A percentile compares a stretch with the other conserved stretches of the same genome.
phyloP scores from a whole-genome alignment of 2,113 vertebrate species.

The Chionis minor region DNA sequence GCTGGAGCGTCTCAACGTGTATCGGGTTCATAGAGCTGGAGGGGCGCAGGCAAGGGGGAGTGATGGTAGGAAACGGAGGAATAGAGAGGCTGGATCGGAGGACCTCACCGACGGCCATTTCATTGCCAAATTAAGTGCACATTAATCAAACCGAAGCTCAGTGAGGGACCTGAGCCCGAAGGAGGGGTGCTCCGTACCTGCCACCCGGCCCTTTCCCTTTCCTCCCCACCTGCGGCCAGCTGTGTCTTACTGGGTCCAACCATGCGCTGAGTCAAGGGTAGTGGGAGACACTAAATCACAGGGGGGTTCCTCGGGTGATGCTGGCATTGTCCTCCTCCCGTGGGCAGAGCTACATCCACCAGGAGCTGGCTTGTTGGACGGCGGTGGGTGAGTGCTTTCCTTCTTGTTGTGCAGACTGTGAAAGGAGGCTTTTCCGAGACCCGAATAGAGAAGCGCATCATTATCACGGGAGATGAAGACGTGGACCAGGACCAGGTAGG shows the following conservation, averaged over 20 bases:
- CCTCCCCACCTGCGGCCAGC: not conserved
- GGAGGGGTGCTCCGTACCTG: not conserved
- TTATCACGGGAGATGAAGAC: constrained; percentile 97
- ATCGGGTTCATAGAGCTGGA: not conserved
- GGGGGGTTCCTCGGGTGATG: not conserved
- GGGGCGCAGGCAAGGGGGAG: not conserved
- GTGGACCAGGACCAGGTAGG: constrained; percentile 98
- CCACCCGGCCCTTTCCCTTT: not conserved
- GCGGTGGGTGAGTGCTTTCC: not conserved
- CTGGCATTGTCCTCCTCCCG: not conserved
- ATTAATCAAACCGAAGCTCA: not conserved
- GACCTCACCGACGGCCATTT: not conserved
- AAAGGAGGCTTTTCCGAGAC: constrained; percentile 99
- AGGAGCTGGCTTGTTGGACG: not conserved
- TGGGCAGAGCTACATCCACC: not conserved
- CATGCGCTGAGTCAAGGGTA: not conserved
- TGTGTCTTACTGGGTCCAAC: not conserved
- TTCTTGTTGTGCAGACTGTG: constrained; percentile 83
- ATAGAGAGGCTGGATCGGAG: not conserved
- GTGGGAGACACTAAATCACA: accelerated
- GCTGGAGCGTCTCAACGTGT: not conserved
- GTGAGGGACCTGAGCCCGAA: not conserved
- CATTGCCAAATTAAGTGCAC: not conserved
- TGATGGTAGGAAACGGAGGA: not conserved
- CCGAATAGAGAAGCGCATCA: constrained; percentile 97